phyloP scores from a whole-genome alignment of 2,113 vertebrate genomes.

The Nyctereutes procyonoides region DNA sequence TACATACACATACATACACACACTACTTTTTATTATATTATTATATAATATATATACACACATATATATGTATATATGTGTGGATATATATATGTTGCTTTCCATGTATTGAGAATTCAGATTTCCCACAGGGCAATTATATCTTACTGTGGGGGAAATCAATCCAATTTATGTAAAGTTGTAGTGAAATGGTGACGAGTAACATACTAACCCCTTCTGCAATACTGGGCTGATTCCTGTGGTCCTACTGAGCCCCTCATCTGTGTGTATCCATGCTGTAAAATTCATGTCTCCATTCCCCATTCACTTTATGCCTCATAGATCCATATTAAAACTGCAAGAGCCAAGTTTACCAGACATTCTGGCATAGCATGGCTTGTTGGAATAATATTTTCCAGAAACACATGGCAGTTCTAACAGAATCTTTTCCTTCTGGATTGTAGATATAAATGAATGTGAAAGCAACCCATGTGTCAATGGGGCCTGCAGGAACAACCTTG shows the following conservation, averaged over 20 bases:
- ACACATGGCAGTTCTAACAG: slow-evolving; percentile 73
- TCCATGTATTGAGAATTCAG: slow-evolving; percentile 58
- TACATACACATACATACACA: too few relatives aligned
- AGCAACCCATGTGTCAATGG: slow-evolving; percentile 90
- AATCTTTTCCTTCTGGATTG: slow-evolving; percentile 83
- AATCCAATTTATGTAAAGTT: slow-evolving; percentile 61
- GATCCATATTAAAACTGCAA: slow-evolving; percentile 74
- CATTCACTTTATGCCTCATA: slow-evolving; percentile 62
- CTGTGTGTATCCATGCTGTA: neutral
- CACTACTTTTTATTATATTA: too few relatives aligned
- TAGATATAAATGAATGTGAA: slow-evolving; percentile 93
- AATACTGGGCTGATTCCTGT: neutral
- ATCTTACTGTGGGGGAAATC: slow-evolving; percentile 45
- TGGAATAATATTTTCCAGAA: slow-evolving; percentile 82
- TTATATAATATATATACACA: too few relatives aligned
- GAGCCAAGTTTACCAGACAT: slow-evolving; percentile 77
- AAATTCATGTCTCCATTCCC: slow-evolving; percentile 23
- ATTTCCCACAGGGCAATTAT: slow-evolving; percentile 70
- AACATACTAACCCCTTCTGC: slow-evolving; percentile 53
- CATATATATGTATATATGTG: too few relatives aligned
- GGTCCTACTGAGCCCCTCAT: neutral
- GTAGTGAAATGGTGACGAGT: slow-evolving; percentile 12
- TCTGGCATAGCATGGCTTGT: slow-evolving; percentile 71
- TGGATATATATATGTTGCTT: neutral
- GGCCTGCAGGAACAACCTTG: slow-evolving; percentile 91